These are phyloP conservation scores for Mycalesis mineus DNA, from an alignment of 2,888 invertebrate species.

Conservation along the genomic window DNA sequence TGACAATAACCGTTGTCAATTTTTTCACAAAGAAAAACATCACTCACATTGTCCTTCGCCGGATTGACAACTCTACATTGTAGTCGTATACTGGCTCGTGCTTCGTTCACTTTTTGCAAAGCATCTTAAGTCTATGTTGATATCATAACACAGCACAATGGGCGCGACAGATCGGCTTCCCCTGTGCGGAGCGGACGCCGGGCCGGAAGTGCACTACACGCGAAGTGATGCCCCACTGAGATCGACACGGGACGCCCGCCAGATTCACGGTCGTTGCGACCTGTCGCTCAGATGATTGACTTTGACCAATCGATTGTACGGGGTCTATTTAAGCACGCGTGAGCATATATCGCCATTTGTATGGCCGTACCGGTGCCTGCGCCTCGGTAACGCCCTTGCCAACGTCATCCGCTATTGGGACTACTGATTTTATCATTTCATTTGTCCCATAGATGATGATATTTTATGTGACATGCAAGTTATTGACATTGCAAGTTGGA, in stretches of 20 bases:
- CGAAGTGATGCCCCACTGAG: conserved; percentile 46
- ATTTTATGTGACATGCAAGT: conserved; percentile 24
- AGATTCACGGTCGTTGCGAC: conserved; percentile 73
- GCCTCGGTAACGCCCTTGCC: conserved; percentile 50
- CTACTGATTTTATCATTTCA: conserved; percentile 40
- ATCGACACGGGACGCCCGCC: conserved; percentile 53
- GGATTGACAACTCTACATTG: conserved; percentile 69
- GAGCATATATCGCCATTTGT: conserved; percentile 46
- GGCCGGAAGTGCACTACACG: conserved; percentile 64
- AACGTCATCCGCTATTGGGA: conserved; percentile 46
- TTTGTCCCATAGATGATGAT: conserved; percentile 22
- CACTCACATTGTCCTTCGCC: conserved; percentile 72
- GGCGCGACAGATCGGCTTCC: conserved; percentile 17
- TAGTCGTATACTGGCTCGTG: conserved; percentile 46
- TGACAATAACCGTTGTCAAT: not conserved
- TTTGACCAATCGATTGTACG: conserved; percentile 67
- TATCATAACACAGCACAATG: conserved; percentile 36
- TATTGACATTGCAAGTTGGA: conserved; percentile 19
- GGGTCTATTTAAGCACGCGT: conserved; percentile 57
- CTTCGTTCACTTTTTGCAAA: conserved; percentile 42
- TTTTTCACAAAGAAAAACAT: conserved; percentile 20
- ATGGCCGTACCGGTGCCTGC: conserved; percentile 33
- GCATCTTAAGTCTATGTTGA: conserved; percentile 39
- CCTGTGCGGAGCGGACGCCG: conserved; percentile 22
- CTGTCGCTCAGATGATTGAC: conserved; percentile 68